Evolutionary conservation across 2,797 vertebrate species (phyloP).

Genomic region (Coranthus polyacanthus): DNA sequence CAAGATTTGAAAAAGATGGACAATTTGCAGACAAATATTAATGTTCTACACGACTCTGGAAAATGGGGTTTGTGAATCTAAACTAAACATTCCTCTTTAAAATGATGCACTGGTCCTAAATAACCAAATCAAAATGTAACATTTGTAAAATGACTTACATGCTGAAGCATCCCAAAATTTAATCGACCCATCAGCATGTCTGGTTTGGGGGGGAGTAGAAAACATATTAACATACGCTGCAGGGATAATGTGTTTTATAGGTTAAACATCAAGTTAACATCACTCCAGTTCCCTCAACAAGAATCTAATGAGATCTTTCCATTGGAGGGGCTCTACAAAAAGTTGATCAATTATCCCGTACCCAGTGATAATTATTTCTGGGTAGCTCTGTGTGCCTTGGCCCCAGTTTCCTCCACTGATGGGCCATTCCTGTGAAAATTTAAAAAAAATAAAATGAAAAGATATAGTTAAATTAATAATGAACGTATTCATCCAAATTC

Average conservation of each 20-base stretch:
- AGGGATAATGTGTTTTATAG: too few species aligned
- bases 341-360: conserved; percentile 73
- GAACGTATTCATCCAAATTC: not conserved
- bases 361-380: conserved; percentile 99
- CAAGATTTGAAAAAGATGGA: too few species aligned
- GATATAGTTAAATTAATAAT: conserved; percentile 16
- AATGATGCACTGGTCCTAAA: not conserved
- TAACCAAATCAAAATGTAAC: not conserved
- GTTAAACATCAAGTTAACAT: too few species aligned
- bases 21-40: too few species aligned
- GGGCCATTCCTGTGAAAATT: conserved; percentile 94
- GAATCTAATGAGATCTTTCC: too few species aligned
- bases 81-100: too few species aligned
- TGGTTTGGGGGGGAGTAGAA: conserved; percentile 68
- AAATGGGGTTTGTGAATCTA: too few species aligned
- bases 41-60: too few species aligned
- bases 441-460: too few species aligned
- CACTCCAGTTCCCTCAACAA: too few species aligned
- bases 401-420: conserved; percentile 98
- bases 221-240: too few species aligned
- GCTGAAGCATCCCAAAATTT: conserved; percentile 99
- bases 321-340: too few species aligned
- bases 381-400: conserved; percentile 94
- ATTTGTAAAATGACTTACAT: conserved; percentile 85
- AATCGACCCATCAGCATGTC: conserved; percentile 97